Conservation (phyloP, 2,797 vertebrate species). For the Betta splendens region DNA sequence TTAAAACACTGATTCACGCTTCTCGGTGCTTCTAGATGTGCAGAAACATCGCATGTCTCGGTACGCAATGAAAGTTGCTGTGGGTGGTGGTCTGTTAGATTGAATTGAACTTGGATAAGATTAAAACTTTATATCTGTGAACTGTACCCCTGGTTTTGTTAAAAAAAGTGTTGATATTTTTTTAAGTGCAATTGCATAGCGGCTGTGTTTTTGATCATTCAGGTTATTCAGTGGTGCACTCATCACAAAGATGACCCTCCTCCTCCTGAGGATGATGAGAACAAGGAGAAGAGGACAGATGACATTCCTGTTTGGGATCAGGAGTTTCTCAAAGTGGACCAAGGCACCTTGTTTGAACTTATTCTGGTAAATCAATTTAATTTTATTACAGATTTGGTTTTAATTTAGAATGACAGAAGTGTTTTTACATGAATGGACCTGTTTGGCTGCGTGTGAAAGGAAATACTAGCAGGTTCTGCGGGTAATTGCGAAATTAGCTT, state of each 20-base stretch:
- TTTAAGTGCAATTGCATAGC: background rate
- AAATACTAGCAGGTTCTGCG: constrained; percentile 14
- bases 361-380: constrained; percentile 87
- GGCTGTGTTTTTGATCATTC: constrained; percentile 6
- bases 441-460: constrained; percentile 10
- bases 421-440: background rate
- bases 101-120: no score
- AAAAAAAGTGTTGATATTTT: background rate
- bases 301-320: constrained; percentile 99
- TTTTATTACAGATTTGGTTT: background rate
- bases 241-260: constrained; percentile 99
- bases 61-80: no score
- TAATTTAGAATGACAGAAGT: background rate
- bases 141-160: no score
- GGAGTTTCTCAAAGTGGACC: constrained; percentile 99
- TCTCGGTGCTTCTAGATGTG: no score
- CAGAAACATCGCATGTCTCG: no score
- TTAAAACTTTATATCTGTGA: no score
- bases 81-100: no score
- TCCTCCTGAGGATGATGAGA: constrained; percentile 98
- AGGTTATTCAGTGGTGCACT: constrained; percentile 99
- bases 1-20: no score
- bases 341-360: constrained; percentile 97
- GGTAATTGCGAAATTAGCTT: constrained; percentile 35
- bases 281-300: constrained; percentile 98